A percentile compares a stretch with the other conserved stretches of the same genome.
Conservation (phyloP, 2,888 invertebrate species). For the Zele albiditarsus region DNA sequence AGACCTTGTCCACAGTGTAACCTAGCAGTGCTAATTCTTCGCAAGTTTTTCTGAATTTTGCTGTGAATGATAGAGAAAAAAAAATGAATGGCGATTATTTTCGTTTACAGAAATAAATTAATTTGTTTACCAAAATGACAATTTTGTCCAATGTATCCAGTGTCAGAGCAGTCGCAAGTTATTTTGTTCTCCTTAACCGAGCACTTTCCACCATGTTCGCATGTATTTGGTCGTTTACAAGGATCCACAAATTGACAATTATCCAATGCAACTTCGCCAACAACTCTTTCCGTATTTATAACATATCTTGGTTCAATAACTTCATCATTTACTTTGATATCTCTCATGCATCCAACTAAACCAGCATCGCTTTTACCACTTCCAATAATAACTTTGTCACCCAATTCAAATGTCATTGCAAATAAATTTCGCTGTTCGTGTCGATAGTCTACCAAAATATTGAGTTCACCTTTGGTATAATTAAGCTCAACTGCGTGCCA, state of each 20-base stretch:
- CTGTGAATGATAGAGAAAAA: conserved; percentile 69
- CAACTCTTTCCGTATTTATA: conserved; percentile 86
- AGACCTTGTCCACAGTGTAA: conserved; percentile 91
- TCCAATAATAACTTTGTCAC: conserved; percentile 84
- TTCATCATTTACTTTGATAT: conserved; percentile 88
- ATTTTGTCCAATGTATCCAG: conserved; percentile 93
- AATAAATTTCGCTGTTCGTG: conserved; percentile 81
- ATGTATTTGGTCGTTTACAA: conserved; percentile 90
- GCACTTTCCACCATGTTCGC: conserved; percentile 94
- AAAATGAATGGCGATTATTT: neutral
- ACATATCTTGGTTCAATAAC: conserved; percentile 87
- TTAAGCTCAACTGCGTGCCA: conserved; percentile 90
- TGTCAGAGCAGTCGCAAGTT: conserved; percentile 91
- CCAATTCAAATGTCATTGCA: conserved; percentile 80
- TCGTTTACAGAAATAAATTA: neutral
- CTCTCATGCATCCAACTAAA: conserved; percentile 93
- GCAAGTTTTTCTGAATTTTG: conserved; percentile 91
- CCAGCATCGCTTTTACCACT: conserved; percentile 81
- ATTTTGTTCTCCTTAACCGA: conserved; percentile 90
- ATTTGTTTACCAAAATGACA: conserved; percentile 85
- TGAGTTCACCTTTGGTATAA: conserved; percentile 83
- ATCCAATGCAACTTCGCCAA: conserved; percentile 91
- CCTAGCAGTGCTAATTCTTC: conserved; percentile 92
- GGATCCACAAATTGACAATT: conserved; percentile 93
- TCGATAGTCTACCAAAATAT: conserved; percentile 83